These are phyloP conservation scores for Leptopterna dolabrata DNA, from an alignment of 2,888 invertebrate genomes.

Conservation along the genomic window DNA sequence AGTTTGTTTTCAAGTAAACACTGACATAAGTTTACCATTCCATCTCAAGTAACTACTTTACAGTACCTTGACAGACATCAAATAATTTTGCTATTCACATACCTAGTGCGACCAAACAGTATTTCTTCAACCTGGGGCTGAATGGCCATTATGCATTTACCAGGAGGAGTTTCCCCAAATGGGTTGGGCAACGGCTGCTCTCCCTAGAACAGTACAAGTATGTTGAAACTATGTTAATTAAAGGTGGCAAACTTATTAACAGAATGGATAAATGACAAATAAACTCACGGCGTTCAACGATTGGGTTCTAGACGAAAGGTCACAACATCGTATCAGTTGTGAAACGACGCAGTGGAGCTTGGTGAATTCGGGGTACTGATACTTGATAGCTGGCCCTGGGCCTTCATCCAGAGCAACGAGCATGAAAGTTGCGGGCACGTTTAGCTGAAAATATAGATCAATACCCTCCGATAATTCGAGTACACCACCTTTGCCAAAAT, in stretches of 20 bases:
- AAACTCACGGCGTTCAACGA: constrained; percentile 56
- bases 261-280: neutral
- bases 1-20: no score
- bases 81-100: neutral
- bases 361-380: constrained; percentile 93
- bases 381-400: constrained; percentile 92
- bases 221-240: neutral
- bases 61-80: no score
- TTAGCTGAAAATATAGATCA: constrained; percentile 71
- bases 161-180: constrained; percentile 75
- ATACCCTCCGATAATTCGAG: no score
- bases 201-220: constrained; percentile 65
- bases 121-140: constrained; percentile 82
- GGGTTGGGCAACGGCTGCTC: constrained; percentile 78
- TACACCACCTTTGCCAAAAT: no score
- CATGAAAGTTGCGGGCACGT: constrained; percentile 91
- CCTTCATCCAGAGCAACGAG: constrained; percentile 93
- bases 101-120: constrained; percentile 84
- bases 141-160: constrained; percentile 74
- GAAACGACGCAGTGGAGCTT: constrained; percentile 94
- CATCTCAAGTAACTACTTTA: no score
- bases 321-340: constrained; percentile 90
- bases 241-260: no score
- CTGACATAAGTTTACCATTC: no score
- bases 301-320: constrained; percentile 77